Evolutionary conservation across 1,140 invertebrate species (phyloP).

Genomic region (Apocrypta bakeri): DNA sequence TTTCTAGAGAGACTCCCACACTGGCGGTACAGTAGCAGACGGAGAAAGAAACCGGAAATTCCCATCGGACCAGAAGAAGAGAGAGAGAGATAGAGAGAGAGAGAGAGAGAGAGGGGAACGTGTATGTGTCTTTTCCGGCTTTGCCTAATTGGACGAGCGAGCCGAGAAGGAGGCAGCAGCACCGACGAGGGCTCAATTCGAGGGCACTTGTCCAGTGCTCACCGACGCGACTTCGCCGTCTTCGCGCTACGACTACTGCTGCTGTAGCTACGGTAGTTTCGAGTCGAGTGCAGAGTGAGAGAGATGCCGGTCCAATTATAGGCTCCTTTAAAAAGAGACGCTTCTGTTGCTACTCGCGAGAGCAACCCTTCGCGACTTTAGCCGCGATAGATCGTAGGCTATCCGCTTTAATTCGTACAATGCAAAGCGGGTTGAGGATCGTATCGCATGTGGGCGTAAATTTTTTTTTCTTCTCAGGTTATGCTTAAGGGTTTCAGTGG

Average conservation of each 20-base stretch:
- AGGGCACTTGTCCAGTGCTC: constrained; percentile 42
- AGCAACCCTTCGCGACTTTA: not conserved
- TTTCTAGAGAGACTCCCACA: not conserved
- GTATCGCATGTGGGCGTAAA: not conserved
- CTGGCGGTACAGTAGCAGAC: not conserved
- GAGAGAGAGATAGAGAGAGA: constrained; percentile 5
- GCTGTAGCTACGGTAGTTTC: not conserved
- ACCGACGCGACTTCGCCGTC: constrained; percentile 13
- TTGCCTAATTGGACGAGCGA: constrained; percentile 49
- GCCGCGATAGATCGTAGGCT: not conserved
- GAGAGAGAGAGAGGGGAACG: not conserved
- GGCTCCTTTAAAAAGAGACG: constrained; percentile 40
- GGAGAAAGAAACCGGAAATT: not conserved
- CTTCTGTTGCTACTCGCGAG: not conserved
- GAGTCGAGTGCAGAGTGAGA: not conserved
- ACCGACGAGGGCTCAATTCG: constrained; percentile 34
- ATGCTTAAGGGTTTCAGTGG: too few species aligned
- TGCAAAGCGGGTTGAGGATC: not conserved
- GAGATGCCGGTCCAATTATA: constrained; percentile 41
- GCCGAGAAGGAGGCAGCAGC: not conserved
- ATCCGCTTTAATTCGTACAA: constrained; percentile 29
- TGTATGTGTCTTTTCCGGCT: constrained; percentile 46
- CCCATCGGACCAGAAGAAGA: not conserved
- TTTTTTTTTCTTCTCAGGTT: too few species aligned
- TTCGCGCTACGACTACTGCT: not conserved